Base-by-base conservation (phyloP, 1,140 invertebrate genomes). In the Leptinotarsa undecemlineata region DNA sequence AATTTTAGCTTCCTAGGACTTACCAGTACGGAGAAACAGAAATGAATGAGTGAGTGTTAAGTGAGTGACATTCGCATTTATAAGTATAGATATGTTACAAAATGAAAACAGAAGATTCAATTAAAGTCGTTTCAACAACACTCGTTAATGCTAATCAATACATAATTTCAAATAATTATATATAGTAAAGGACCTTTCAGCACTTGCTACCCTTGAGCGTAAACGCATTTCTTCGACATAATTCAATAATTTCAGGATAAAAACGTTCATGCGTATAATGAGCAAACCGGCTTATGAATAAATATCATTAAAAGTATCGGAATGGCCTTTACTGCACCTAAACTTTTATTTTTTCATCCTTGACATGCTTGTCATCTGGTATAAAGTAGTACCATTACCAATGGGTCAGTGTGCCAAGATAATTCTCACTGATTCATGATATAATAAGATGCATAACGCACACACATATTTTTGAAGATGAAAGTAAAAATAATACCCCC, bases 341-440 rank as follows among this genome's bases (percentile, higher is more conserved):
- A 67, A 67, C 42, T n/a, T 67, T 67, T 67, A 67, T 42, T 67
- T 67, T 67, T 67, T 67, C 64, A 67, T n/a, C 64, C 64, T 67
- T 67, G 64, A 67, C 64, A 67, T 42, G 64, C 64, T 67, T 67
- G 64, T 67, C 64, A 67, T 67, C 64, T 21, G 64, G 21, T 42
- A 42, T 42, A 83, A 85, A 87, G 86, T 85, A 78, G 82, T 87
- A 86, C 85, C 87, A 87, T 86, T 87, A 86, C 86, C 86, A 87
- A 81, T 87, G 82, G 86, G 86, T 87, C 87, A 87, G 85, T 83
- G 84, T 86, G 87, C 87, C 84, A 88, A 17, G 20, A 15, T 33
- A 67, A 67, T 67, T 23, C 20, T 23, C 62, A 63, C 8, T 42
- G 33, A 42, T 42, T 42, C 33, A n/a, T 61, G 8, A 17, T 19